These are phyloP conservation scores for Lutjanus campechanus DNA, from an alignment of 2,797 vertebrate species.

Conservation along the genomic window DNA sequence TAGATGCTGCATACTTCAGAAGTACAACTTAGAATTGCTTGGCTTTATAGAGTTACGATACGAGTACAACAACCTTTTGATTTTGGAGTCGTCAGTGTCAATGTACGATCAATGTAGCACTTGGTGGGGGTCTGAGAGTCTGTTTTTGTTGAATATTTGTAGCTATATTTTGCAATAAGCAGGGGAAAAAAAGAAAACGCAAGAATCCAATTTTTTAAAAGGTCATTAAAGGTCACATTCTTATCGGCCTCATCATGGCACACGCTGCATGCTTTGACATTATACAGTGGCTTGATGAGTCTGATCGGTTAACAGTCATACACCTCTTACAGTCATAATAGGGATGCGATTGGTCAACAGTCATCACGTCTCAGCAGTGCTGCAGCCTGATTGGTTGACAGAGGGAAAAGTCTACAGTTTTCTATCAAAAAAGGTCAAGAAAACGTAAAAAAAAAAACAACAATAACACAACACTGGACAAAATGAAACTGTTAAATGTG, in stretches of 20 bases:
- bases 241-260: not conserved
- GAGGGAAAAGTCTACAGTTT: conserved; percentile 34
- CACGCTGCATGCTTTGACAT: not conserved
- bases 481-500: conserved; percentile 6
- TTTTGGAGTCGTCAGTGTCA: conserved; percentile 26
- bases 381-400: conserved; percentile 44
- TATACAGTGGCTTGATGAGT: not conserved
- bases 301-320: conserved; percentile 62
- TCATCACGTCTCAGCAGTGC: conserved; percentile 38
- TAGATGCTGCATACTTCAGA: conserved; percentile 30
- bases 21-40: conserved; percentile 33
- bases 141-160: not conserved
- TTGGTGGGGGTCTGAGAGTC: not conserved
- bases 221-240: conserved; percentile 30
- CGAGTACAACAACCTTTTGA: conserved; percentile 31
- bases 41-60: conserved; percentile 38
- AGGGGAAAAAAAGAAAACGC: conserved; percentile 9
- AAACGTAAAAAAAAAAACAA: not conserved
- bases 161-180: conserved; percentile 20
- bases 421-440: conserved; percentile 12
- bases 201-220: not conserved
- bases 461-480: not conserved
- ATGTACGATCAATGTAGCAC: conserved; percentile 3
- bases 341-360: conserved; percentile 56
- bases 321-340: conserved; percentile 23